Conservation (phyloP, 2,888 invertebrate genomes). For the Xestia xanthographa region DNA sequence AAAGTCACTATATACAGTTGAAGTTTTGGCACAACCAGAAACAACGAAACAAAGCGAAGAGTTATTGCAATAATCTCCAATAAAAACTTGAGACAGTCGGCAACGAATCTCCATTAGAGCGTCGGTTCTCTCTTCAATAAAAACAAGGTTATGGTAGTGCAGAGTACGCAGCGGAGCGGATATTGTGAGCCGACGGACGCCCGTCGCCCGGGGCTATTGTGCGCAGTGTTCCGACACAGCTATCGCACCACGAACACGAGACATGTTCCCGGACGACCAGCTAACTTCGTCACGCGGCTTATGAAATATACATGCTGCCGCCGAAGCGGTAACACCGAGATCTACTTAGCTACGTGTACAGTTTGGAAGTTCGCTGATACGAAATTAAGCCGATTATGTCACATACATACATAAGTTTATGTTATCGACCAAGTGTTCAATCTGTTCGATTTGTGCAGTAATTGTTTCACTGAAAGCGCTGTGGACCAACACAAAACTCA, state of each 20-base stretch:
- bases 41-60: conserved; percentile 21
- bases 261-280: conserved; percentile 27
- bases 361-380: conserved; percentile 29
- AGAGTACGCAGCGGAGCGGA: conserved; percentile 68
- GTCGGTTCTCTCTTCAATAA: conserved; percentile 53
- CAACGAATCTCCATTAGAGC: conserved; percentile 23
- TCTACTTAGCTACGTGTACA: conserved; percentile 27
- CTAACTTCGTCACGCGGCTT: conserved; percentile 58
- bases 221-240: conserved; percentile 52
- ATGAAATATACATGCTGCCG: conserved; percentile 56
- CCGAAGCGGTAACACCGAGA: conserved; percentile 9
- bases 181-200: conserved; percentile 70
- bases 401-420: conserved; percentile 18
- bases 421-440: conserved; percentile 9
- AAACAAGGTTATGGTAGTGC: conserved; percentile 50
- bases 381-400: conserved; percentile 47
- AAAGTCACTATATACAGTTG: neutral
- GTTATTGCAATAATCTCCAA: conserved; percentile 36
- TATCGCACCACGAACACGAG: conserved; percentile 33
- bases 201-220: conserved; percentile 67
- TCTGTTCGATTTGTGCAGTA: neutral
- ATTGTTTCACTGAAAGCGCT: neutral
- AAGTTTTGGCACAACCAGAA: neutral
- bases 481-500: conserved; percentile 5
- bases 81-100: conserved; percentile 24